Conservation (phyloP, 2,888 invertebrate species). For the Dryobotodes eremita region DNA sequence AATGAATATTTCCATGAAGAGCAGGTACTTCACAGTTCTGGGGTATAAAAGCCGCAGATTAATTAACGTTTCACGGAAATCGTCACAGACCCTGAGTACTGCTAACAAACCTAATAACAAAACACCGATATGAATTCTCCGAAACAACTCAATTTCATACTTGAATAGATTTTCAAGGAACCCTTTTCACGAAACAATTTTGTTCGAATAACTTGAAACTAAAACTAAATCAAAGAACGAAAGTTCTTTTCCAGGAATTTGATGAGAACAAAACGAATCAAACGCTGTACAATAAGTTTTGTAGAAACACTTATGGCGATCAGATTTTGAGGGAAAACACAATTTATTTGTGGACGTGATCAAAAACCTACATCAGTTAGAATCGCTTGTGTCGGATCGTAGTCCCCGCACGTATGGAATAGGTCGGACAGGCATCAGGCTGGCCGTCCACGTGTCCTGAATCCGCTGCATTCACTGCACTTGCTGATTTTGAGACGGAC, state of each 20-base stretch:
- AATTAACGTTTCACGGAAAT: conserved; percentile 47
- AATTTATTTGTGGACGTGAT: conserved; percentile 78
- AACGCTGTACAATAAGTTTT: conserved; percentile 66
- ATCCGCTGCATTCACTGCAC: conserved; percentile 73
- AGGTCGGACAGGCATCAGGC: conserved; percentile 77
- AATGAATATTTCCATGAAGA: conserved; percentile 18
- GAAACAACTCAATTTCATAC: conserved; percentile 34
- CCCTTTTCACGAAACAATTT: conserved; percentile 29
- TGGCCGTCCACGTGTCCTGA: conserved; percentile 74
- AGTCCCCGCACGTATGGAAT: conserved; percentile 80
- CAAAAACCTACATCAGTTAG: conserved; percentile 72
- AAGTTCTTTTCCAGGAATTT: conserved; percentile 46
- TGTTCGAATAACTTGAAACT: conserved; percentile 49
- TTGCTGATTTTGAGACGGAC: conserved; percentile 67
- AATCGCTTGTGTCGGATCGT: conserved; percentile 66
- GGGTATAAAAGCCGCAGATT: conserved; percentile 22
- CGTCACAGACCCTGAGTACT: conserved; percentile 1
- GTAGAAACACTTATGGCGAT: conserved; percentile 69
- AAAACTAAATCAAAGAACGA: conserved; percentile 46
- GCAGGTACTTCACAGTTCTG: background rate
- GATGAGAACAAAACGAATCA: conserved; percentile 63
- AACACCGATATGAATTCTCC: conserved; percentile 31
- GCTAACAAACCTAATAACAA: conserved; percentile 28
- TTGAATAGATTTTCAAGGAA: conserved; percentile 41
- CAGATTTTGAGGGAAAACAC: conserved; percentile 73